Evolutionary conservation across 2,797 vertebrate genomes (phyloP).

Genomic region (Acanthornis magna): DNA sequence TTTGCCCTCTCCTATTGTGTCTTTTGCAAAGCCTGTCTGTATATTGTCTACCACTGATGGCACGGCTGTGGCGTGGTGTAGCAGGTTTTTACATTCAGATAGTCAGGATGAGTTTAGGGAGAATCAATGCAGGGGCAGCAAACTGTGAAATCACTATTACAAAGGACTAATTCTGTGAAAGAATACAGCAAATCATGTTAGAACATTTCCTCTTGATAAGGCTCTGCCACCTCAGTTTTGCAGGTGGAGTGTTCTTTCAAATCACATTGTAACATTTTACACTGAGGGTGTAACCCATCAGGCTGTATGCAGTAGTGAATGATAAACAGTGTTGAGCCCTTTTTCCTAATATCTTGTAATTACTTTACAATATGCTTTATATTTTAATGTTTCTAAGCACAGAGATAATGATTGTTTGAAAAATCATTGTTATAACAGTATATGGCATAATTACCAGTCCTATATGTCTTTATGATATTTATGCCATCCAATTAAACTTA

Average conservation of each 20-base stretch:
- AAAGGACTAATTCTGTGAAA: slow-evolving; percentile 20
- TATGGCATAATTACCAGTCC: neutral
- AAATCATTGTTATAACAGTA: neutral
- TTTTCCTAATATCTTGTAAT: neutral
- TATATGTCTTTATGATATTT: neutral
- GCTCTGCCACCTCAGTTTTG: neutral
- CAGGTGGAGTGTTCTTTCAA: neutral
- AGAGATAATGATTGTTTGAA: neutral
- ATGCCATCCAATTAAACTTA: neutral
- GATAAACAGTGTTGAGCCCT: neutral
- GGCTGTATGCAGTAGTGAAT: neutral
- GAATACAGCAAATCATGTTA: neutral
- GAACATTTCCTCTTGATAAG: neutral
- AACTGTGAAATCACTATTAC: slow-evolving; percentile 19
- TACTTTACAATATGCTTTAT: neutral
- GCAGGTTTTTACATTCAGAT: neutral
- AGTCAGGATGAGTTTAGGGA: neutral
- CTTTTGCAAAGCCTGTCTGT: neutral
- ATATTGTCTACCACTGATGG: neutral
- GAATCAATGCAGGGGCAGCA: neutral
- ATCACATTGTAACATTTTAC: neutral
- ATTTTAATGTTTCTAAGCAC: neutral
- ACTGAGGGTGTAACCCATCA: neutral
- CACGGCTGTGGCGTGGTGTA: neutral
- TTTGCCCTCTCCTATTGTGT: neutral